Conservation (phyloP, 2,888 invertebrate species). For the Cloeon dipterum region DNA sequence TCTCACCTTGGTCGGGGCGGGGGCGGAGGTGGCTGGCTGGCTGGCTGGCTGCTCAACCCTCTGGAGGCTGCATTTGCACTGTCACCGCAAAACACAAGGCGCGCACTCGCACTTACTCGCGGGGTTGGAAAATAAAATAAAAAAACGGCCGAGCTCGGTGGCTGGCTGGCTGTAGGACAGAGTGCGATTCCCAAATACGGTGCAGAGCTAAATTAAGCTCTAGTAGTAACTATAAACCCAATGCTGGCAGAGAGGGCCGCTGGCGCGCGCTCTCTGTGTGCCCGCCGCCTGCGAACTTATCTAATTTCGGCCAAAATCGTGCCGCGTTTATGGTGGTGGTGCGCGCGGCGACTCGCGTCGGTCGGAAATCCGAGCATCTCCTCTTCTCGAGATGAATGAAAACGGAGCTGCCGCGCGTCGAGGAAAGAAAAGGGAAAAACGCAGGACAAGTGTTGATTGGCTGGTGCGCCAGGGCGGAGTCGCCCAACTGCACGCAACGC, state of each 20-base stretch:
- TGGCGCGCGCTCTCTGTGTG: no score
- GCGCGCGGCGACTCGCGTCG: background rate
- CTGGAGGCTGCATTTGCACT: no score
- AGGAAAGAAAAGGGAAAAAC: background rate
- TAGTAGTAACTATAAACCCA: slow-evolving; percentile 1
- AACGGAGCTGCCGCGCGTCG: background rate
- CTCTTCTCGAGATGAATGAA: background rate
- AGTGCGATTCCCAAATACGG: slow-evolving; percentile 1
- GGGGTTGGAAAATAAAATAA: no score
- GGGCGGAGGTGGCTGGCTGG: no score
- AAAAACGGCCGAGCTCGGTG: background rate
- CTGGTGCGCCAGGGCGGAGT: background rate
- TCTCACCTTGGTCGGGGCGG: no score
- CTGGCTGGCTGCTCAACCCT: no score
- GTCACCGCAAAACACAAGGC: no score
- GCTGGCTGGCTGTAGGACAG: background rate
- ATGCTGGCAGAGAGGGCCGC: no score
- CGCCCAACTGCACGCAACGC: no score
- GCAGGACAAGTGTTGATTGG: background rate
- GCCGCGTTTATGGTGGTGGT: no score
- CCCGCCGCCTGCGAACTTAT: background rate
- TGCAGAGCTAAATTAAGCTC: slow-evolving; percentile 1
- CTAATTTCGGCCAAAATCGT: slow-evolving; percentile 2
- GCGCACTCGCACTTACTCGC: no score
- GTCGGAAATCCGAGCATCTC: background rate